These are phyloP conservation scores for Tribolium freemani DNA, from an alignment of 2,888 invertebrate species.

Conservation along the genomic window DNA sequence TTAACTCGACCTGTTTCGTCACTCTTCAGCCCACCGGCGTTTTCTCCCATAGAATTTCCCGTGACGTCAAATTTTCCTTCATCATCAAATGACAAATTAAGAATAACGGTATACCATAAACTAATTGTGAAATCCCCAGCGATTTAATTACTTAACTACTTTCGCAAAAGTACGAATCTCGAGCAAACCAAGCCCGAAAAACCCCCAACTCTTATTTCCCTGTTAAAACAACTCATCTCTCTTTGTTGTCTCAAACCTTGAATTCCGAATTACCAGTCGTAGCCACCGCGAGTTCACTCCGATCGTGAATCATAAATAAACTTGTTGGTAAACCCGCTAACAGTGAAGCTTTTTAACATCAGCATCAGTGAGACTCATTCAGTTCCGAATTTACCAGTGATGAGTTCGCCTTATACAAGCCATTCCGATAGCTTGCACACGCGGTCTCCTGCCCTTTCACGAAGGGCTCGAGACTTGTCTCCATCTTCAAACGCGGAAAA, in stretches of 20 bases:
- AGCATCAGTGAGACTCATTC: not conserved
- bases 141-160: not conserved
- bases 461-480: not conserved
- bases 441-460: not conserved
- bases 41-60: not conserved
- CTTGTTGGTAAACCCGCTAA: constrained; percentile 22
- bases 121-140: not conserved
- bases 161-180: not conserved
- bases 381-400: constrained; percentile 7
- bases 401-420: not conserved
- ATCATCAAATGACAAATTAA: not conserved
- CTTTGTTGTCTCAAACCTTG: constrained; percentile 25
- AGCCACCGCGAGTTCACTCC: constrained; percentile 22
- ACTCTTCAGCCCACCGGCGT: not conserved
- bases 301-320: constrained; percentile 28
- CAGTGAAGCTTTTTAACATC: constrained; percentile 8
- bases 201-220: not conserved
- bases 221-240: not conserved
- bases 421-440: not conserved
- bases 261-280: constrained; percentile 23
- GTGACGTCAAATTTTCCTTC: not conserved
- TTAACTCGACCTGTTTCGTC: not conserved
- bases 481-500: not conserved
- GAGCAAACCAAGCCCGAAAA: not conserved
- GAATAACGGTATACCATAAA: not conserved